These are phyloP conservation scores for Cryptocephalus primarius DNA, from an alignment of 2,888 invertebrate genomes.

Conservation along the genomic window DNA sequence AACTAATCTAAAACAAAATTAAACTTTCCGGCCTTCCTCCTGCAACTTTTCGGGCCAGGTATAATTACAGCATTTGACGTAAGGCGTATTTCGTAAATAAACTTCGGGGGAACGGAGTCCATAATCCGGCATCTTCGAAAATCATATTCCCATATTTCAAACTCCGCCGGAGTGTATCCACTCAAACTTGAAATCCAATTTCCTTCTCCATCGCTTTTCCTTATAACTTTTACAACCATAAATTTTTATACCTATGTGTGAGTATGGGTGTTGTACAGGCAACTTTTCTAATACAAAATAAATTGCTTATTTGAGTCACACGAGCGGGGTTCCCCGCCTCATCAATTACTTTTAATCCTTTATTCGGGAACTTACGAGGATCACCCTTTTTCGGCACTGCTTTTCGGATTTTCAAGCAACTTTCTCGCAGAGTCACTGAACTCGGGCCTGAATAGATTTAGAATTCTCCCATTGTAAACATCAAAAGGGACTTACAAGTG, in stretches of 20 bases:
- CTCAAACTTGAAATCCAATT: slow-evolving; percentile 4
- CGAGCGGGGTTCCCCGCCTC: slow-evolving; percentile 7
- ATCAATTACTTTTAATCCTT: slow-evolving; percentile 11
- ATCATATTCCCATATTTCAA: not conserved
- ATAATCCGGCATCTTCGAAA: not conserved
- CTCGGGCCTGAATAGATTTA: too few species aligned
- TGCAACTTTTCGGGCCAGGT: too few species aligned
- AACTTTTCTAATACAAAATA: slow-evolving; percentile 9
- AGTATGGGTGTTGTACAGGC: not conserved
- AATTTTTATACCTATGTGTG: slow-evolving; percentile 2
- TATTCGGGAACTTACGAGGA: slow-evolving; percentile 7
- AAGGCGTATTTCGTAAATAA: not conserved
- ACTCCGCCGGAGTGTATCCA: not conserved
- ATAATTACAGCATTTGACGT: too few species aligned
- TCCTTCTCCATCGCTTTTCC: not conserved
- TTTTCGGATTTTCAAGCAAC: too few species aligned
- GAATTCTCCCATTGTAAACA: too few species aligned
- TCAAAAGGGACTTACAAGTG: too few species aligned
- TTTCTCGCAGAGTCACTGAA: too few species aligned
- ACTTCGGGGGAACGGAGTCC: not conserved
- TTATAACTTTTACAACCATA: slow-evolving; percentile 1
- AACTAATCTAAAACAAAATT: too few species aligned
- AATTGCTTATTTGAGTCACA: slow-evolving; percentile 11
- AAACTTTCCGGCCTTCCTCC: too few species aligned
- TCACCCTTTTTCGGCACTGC: too few species aligned